Evolutionary conservation across 2,113 vertebrate species (phyloP).

Genomic region (Ageneiosus marmoratus): DNA sequence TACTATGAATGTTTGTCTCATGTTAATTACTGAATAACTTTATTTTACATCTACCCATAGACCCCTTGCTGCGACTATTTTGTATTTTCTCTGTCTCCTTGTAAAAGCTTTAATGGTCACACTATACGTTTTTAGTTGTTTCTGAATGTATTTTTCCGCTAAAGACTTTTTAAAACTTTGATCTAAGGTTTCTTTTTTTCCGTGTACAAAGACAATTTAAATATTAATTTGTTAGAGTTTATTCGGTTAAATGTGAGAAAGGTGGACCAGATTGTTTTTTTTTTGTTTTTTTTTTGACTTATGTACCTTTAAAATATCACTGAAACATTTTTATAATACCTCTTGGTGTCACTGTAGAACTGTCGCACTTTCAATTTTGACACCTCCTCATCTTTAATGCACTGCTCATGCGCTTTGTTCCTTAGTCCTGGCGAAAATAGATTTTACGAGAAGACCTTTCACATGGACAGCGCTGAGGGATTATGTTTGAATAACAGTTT

Average conservation of each 20-base stretch:
- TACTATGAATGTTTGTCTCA: background rate
- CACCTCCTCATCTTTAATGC: constrained; percentile 28
- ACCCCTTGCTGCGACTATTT: no score
- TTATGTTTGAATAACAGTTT: background rate
- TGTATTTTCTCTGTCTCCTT: no score
- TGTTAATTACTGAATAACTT: background rate
- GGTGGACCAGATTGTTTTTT: background rate
- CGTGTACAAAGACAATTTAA: background rate
- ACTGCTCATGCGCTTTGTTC: constrained; percentile 43
- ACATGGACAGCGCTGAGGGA: background rate
- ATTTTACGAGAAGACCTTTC: background rate
- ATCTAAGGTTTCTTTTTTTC: background rate
- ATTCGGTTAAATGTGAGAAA: background rate
- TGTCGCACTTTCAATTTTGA: background rate
- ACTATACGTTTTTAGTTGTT: background rate
- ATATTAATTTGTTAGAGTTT: background rate
- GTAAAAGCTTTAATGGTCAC: no score
- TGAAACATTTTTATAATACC: background rate
- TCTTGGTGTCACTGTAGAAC: constrained; percentile 38
- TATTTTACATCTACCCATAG: background rate
- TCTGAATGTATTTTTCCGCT: background rate
- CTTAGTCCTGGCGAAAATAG: background rate
- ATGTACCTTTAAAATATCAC: background rate
- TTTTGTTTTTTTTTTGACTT: background rate
- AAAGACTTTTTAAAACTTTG: background rate